Conservation (phyloP, 2,888 invertebrate genomes). For the Allophyes oxyacanthae region DNA sequence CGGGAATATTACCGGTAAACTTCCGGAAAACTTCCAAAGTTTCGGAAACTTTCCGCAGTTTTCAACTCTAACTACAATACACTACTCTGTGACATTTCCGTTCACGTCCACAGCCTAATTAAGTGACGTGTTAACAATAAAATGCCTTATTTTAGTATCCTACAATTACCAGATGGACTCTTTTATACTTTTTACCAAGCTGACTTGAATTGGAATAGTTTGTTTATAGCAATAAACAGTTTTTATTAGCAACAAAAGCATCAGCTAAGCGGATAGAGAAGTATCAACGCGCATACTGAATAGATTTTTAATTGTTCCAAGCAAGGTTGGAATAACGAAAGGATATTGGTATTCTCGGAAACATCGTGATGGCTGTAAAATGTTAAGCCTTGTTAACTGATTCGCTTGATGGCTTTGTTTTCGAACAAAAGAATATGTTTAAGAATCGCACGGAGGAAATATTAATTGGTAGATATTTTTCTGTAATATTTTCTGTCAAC, state of each 20-base stretch:
- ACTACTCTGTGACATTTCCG: conserved; percentile 52
- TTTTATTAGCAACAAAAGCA: conserved; percentile 81
- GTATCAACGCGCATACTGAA: conserved; percentile 75
- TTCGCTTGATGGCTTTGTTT: conserved; percentile 62
- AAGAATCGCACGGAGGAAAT: conserved; percentile 49
- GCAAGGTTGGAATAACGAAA: conserved; percentile 73
- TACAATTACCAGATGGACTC: conserved; percentile 69
- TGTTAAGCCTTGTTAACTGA: conserved; percentile 58
- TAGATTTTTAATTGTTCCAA: conserved; percentile 83
- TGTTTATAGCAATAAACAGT: conserved; percentile 73
- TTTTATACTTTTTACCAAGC: conserved; percentile 69
- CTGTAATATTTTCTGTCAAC: conserved; percentile 25
- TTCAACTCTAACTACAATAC: conserved; percentile 25
- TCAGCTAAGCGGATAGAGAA: conserved; percentile 73
- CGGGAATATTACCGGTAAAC: no score
- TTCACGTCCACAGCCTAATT: conserved; percentile 72
- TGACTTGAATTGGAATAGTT: conserved; percentile 77
- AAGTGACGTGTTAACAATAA: conserved; percentile 76
- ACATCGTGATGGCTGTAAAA: conserved; percentile 64
- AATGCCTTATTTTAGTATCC: conserved; percentile 70
- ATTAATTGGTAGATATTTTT: conserved; percentile 44
- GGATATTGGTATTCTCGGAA: conserved; percentile 77
- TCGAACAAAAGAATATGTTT: conserved; percentile 56
- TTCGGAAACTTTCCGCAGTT: no score
- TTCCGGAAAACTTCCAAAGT: no score